Evolutionary conservation across 2,888 invertebrate species (phyloP), one percentile per base, ranked within the genome.

Genomic region (Adelphocoris suturalis): DNA sequence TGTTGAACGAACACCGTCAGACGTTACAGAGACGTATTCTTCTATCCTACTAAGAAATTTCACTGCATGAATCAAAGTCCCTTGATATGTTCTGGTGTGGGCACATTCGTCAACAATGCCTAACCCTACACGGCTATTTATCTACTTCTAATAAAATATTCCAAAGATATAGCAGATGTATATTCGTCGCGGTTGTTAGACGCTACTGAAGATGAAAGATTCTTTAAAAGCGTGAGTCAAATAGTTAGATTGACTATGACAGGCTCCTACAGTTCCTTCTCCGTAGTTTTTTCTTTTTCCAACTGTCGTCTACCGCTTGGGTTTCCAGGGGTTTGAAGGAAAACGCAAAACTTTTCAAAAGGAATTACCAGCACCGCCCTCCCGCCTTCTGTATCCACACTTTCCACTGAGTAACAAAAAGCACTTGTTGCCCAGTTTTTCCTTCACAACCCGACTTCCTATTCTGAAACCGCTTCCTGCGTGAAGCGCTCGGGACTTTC

Each of bases 281-380:
- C 52, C 52, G 13, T 11, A 11, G n/a, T 16, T n/a, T n/a, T n/a
- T 16, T 16, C n/a, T 57, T n/a, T 57, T 57, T n/a, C n/a, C 57
- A n/a, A n/a, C 57, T 57, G 57, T 16, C n/a, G 57, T 37, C 37
- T 37, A 37, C 57, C 5, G 11, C 11, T 19, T 12, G 19, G 19
- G 19, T 23, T 68, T 68, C 68, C 68, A 68, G 23, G 12, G 68
- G 68, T 68, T 68, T 68, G 27, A 80, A 75, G 46, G 86, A 47
- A 85, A 75, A 61, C 68, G 75, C 75, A 52, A 86, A 86, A 86
- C 86, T 86, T 86, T 75, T 86, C 86, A 86, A 86, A 86, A 86
- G 86, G 75, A 86, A 86, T 48, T 86, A 86, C 86, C 82, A 82
- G 12, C 48, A 13, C 16, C 23, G 23, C 47, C 52, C 82, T 47